Base-by-base conservation (phyloP, 2,888 invertebrate species). In the Portevinia maculata region DNA sequence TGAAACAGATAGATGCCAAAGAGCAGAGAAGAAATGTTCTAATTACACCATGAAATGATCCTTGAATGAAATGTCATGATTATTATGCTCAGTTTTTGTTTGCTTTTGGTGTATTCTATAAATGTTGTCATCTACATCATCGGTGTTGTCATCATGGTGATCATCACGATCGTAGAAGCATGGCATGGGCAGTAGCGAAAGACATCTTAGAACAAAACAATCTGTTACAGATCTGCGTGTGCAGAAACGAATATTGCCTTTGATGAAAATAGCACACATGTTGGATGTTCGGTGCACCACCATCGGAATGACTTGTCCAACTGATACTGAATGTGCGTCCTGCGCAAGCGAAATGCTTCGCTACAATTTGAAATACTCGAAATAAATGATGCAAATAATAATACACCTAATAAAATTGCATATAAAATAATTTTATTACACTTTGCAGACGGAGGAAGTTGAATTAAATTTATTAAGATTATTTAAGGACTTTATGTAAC, bases 61-160 rank as follows among this genome's bases (percentile, higher is more conserved):
- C 76, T 71, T 70, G 81, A 81, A 76, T 81, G 81, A 73, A 76
- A 60, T 81, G 81, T 76, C 76, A 75, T 53, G 76, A 76, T 81
- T 65, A 81, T 55, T 70, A 48, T 64, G 75, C 34, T 37, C 32
- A 7, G 8, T 21, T 67, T 2, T 19, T 59, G 21, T n/a, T 21
- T 21, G 15, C 48, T 8, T 21, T 57, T 34, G 28, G 28, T 7
- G n/a, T 32, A 32, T 39, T n/a, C n/a, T 11, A 34, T 55, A 79
- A 74, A 74, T 81, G 75, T 81, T 60, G 41, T 74, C 67, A 59
- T 60, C 81, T 48, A 81, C 64, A 81, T 76, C 81, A 81, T 81
- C 76, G 70, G 32, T 60, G 70, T 48, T 81, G 81, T 81, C 81
- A 81, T 81, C 81, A 39, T 46, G 32, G 65, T 64, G 70, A 81